Conservation (phyloP, 2,888 invertebrate species). For the Eupeodes luniger region DNA sequence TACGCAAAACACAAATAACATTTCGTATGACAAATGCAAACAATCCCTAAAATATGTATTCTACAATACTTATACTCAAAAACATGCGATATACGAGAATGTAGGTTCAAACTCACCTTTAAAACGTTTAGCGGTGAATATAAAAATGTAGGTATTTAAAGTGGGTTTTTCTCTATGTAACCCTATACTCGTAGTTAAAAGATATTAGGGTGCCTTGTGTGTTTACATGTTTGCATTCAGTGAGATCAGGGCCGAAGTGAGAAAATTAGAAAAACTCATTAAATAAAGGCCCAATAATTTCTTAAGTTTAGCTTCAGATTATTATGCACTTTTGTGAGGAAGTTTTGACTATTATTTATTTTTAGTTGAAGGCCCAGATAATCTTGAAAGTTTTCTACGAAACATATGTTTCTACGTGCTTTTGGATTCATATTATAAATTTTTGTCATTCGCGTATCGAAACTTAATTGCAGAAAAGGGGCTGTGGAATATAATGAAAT, state of each 20-base stretch:
- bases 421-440: too few species aligned
- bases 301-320: too few species aligned
- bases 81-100: background rate
- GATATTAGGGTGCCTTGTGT: background rate
- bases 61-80: background rate
- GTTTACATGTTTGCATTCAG: background rate
- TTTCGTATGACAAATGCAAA: background rate
- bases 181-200: background rate
- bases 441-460: too few species aligned
- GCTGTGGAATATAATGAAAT: too few species aligned
- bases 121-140: background rate
- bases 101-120: background rate
- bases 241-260: background rate
- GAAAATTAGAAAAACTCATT: too few species aligned
- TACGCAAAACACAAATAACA: background rate
- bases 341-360: too few species aligned
- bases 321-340: too few species aligned
- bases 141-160: background rate
- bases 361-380: too few species aligned
- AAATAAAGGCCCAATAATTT: too few species aligned
- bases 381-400: too few species aligned
- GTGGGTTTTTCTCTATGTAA: background rate
- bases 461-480: too few species aligned
- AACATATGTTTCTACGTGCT: too few species aligned
- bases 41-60: background rate